Conservation (phyloP, 2,797 vertebrate species). For the Ambastaia sidthimunki region DNA sequence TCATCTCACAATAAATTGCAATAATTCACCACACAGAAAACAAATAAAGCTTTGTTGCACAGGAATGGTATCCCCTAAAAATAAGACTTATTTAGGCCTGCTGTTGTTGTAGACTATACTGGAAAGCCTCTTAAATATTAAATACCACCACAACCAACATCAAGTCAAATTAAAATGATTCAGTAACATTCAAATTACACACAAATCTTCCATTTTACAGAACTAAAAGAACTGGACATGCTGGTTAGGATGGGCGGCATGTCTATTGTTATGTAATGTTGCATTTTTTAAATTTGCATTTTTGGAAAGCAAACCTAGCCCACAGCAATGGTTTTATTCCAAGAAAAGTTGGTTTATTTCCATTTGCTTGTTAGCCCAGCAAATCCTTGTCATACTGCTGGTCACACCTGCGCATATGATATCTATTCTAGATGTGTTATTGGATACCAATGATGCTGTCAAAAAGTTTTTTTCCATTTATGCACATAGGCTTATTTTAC, state of each 20-base stretch:
- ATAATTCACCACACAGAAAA: conserved; percentile 73
- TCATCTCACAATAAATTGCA: conserved; percentile 79
- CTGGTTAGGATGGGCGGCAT: not conserved
- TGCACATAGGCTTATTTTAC: conserved; percentile 7
- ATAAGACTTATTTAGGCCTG: not conserved
- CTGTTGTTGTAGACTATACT: not conserved
- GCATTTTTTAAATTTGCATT: not conserved
- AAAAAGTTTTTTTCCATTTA: conserved; percentile 41
- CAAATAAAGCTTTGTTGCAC: conserved; percentile 67
- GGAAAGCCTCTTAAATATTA: not conserved
- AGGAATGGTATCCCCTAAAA: conserved; percentile 9
- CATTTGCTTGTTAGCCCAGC: conserved; percentile 70
- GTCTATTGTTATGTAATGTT: not conserved
- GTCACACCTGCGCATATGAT: conserved; percentile 64
- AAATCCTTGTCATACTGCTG: conserved; percentile 55
- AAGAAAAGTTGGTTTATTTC: conserved; percentile 57
- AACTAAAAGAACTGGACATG: not conserved
- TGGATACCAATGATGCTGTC: conserved; percentile 55
- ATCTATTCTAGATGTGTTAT: conserved; percentile 61
- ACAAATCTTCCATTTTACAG: not conserved
- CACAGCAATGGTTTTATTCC: conserved; percentile 10
- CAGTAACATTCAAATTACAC: not conserved
- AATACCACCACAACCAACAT: not conserved
- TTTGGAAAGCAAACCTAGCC: not conserved
- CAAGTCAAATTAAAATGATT: not conserved